Evolutionary conservation across 1,140 invertebrate genomes (phyloP).

Genomic region (Nebria ingens): DNA sequence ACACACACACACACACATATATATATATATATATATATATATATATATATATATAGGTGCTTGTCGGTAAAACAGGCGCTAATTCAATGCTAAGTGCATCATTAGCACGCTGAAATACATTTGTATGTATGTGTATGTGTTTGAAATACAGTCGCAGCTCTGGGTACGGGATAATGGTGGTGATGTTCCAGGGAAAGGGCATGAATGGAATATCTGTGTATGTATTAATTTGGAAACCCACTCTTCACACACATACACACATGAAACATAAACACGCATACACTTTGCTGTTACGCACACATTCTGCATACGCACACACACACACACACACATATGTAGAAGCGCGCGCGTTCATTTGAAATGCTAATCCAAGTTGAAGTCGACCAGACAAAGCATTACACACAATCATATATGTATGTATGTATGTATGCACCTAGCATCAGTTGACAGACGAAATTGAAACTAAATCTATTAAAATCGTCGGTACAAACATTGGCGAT

Average conservation of each 20-base stretch:
- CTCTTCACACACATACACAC: not conserved
- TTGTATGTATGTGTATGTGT: not conserved
- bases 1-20: too few species aligned
- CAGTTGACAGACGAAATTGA: not conserved
- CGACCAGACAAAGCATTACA: constrained; percentile 1
- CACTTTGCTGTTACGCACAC: too few species aligned
- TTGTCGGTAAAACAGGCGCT: too few species aligned
- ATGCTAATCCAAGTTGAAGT: not conserved
- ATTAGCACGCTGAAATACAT: too few species aligned
- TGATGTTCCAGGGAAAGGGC: not conserved
- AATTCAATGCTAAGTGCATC: not conserved
- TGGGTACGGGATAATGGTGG: not conserved
- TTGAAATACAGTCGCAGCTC: too few species aligned
- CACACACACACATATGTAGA: too few species aligned
- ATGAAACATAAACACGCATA: too few species aligned
- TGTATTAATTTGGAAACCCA: not conserved
- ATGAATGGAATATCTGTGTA: not conserved
- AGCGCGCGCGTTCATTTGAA: not conserved
- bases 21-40: too few species aligned
- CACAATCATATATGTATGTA: not conserved
- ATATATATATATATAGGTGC: too few species aligned
- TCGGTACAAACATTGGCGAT: too few species aligned
- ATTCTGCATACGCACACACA: too few species aligned
- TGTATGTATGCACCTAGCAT: too few species aligned
- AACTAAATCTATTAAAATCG: not conserved